Base-by-base conservation (phyloP, 1,140 invertebrate genomes). In the Antheraea mylitta region DNA sequence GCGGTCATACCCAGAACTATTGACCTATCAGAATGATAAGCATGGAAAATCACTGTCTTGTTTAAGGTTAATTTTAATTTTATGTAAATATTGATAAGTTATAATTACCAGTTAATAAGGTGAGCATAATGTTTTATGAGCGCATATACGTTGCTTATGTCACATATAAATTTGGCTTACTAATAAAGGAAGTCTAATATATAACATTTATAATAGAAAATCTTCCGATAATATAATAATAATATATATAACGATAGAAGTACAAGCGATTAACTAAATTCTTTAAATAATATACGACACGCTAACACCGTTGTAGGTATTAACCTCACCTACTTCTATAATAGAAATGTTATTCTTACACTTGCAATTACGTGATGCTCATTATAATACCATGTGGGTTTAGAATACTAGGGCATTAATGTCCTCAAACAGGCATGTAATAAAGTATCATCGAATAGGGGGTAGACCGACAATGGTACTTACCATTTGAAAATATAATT, bases 341-440 rank as follows among this genome's bases (percentile, higher is more conserved):
- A 53, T 53, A 53, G 45, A 53, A 53, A 53, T 53, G 45, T 16
- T 53, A 53, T 53, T 53, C 45, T 53, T 11, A 53, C 16, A 53
- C 45, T 53, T 53, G 16, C 45, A 6, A 13, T 53, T 53, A 53
- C 45, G 45, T 53, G 45, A 53, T 13, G 45, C 5, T 53, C 45
- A 53, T 53, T 53, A 53, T 53, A 53, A 53, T 53, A 53, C 45
- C 45, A 53, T 53, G 45, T 53, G 45, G 45, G 45, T 13, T 53
- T 7, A 13, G 5, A 53, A 53, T 53, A 53, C 45, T 16, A 53
- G 45, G 45, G 13, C 16, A 53, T 53, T 53, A n/a, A 53, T 53
- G 45, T 53, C 45, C 45, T 53, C 45, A 16, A 0, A 13, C 45
- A 53, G 45, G 13, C 16, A 53, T 53, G 45, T 53, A 53, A 53